Percentiles rank a stretch among this genome's conserved stretches.
These are phyloP conservation scores for Struthio camelus DNA, from an alignment of 2,113 vertebrate genomes.

Conservation along the genomic window DNA sequence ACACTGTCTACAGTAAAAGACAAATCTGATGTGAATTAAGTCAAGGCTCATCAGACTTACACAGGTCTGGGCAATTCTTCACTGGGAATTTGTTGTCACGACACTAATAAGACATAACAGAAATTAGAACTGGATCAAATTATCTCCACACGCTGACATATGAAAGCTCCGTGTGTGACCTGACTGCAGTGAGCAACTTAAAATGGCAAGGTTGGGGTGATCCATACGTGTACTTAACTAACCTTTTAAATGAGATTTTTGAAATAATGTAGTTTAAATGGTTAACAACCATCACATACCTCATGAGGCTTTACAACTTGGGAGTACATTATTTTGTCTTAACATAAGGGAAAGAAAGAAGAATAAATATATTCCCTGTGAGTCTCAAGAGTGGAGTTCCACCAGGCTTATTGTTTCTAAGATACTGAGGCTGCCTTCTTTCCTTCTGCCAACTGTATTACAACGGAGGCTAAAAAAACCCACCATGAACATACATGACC, in stretches of 20 bases:
- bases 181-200: not conserved
- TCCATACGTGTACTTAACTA: not conserved
- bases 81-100: not conserved
- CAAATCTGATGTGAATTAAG: slow-evolving; percentile 40
- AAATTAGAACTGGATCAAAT: slow-evolving; percentile 35
- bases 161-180: not conserved
- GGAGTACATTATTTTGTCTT: not conserved
- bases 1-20: slow-evolving; percentile 3
- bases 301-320: not conserved
- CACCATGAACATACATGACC: not conserved
- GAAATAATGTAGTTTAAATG: not conserved
- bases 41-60: slow-evolving; percentile 35
- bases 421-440: not conserved
- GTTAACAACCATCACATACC: not conserved
- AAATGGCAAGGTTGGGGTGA: not conserved
- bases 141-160: not conserved
- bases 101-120: not conserved
- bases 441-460: not conserved
- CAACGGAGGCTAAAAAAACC: not conserved
- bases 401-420: not conserved
- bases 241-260: not conserved
- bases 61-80: not conserved
- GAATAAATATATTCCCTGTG: not conserved
- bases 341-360: not conserved
- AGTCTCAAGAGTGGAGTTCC: not conserved